Evolutionary conservation across 2,888 invertebrate genomes (phyloP).

Genomic region (Ophioninae sp.): DNA sequence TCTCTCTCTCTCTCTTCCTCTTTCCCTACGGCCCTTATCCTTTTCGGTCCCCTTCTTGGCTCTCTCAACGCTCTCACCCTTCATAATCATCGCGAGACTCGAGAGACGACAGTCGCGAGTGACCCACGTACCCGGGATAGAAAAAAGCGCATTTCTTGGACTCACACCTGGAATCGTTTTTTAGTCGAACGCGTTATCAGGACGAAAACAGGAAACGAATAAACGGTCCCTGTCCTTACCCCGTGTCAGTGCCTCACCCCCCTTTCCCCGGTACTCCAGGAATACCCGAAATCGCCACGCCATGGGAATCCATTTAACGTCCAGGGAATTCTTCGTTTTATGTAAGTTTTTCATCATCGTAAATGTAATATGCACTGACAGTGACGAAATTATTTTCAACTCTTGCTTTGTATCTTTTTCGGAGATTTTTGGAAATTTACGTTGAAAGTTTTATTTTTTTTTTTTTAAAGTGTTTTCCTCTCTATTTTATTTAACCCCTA

Average conservation of each 20-base stretch:
- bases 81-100: conserved; percentile 75
- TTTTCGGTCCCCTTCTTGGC: conserved; percentile 29
- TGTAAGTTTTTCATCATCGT: conserved; percentile 69
- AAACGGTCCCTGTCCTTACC: conserved; percentile 37
- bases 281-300: conserved; percentile 45
- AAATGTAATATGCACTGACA: background rate
- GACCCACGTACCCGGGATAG: conserved; percentile 28
- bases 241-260: conserved; percentile 28
- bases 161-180: conserved; percentile 4
- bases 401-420: background rate
- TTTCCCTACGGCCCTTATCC: conserved; percentile 13
- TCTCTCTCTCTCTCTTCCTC: conserved; percentile 23
- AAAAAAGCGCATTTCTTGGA: conserved; percentile 13
- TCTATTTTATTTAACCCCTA: background rate
- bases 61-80: conserved; percentile 59
- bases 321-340: conserved; percentile 71
- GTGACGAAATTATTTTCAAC: background rate
- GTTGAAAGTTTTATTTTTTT: background rate
- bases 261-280: conserved; percentile 11
- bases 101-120: conserved; percentile 68
- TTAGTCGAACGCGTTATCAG: conserved; percentile 11
- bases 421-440: background rate
- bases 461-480: no score
- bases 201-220: conserved; percentile 31
- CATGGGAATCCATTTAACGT: conserved; percentile 70